Evolutionary conservation across 2,113 vertebrate species (phyloP).

Genomic region (Neolamprologus sp.): DNA sequence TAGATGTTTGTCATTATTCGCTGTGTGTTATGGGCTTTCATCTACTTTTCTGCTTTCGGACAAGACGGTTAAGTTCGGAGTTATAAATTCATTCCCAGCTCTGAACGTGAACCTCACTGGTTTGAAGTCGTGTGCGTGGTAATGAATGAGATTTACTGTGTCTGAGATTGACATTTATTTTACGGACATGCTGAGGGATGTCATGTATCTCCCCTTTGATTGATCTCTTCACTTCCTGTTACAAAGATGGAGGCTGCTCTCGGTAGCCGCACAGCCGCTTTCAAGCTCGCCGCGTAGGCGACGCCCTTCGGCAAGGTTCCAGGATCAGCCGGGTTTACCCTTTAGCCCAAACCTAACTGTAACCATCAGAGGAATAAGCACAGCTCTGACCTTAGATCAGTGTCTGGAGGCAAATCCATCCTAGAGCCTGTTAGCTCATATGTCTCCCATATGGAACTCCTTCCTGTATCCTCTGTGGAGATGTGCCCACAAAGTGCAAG

Average conservation of each 20-base stretch:
- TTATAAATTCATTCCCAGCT: not conserved
- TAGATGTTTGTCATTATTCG: not conserved
- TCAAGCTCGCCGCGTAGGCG: slow-evolving; percentile 46
- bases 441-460: slow-evolving; percentile 60
- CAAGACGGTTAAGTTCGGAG: not conserved
- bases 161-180: slow-evolving; percentile 58
- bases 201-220: slow-evolving; percentile 53
- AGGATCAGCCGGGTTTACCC: slow-evolving; percentile 36
- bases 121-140: not conserved
- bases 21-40: not conserved
- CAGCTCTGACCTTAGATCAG: slow-evolving; percentile 59
- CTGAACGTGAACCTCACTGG: not conserved
- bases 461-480: slow-evolving; percentile 47
- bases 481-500: slow-evolving; percentile 18
- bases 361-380: slow-evolving; percentile 59
- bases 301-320: slow-evolving; percentile 53
- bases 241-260: slow-evolving; percentile 59
- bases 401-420: slow-evolving; percentile 49
- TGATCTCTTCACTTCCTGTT: slow-evolving; percentile 65
- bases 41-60: not conserved
- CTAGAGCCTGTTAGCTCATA: slow-evolving; percentile 43
- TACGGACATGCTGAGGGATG: slow-evolving; percentile 47
- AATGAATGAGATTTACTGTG: slow-evolving; percentile 39
- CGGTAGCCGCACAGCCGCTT: slow-evolving; percentile 50
- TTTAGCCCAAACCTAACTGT: slow-evolving; percentile 35